phyloP scores from a whole-genome alignment of 1,140 invertebrate species.

The Protaetia brevitarsis region DNA sequence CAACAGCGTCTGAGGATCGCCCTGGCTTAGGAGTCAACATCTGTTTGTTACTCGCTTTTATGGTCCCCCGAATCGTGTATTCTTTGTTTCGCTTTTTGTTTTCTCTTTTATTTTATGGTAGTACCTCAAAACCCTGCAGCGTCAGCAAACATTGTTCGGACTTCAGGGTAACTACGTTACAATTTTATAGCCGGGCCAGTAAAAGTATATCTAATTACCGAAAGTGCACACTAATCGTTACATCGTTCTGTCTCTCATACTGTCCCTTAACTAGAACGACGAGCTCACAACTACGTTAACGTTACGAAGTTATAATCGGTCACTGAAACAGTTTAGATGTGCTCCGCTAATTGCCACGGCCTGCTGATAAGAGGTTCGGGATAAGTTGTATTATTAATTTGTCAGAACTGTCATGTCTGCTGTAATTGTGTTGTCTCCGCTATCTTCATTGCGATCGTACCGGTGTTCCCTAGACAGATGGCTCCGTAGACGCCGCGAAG shows the following conservation, averaged over 20 bases:
- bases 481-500: neutral
- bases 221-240: too few relatives aligned
- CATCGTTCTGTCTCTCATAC: too few relatives aligned
- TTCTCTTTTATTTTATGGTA: neutral
- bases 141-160: too few relatives aligned
- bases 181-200: too few relatives aligned
- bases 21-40: neutral
- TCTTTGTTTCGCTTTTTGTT: neutral
- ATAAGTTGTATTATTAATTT: slow-evolving; percentile 16
- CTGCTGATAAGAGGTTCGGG: neutral
- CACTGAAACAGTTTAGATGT: neutral
- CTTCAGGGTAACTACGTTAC: too few relatives aligned
- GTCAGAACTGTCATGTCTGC: slow-evolving; percentile 11
- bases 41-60: slow-evolving; percentile 14
- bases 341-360: neutral
- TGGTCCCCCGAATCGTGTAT: neutral
- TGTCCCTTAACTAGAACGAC: too few relatives aligned
- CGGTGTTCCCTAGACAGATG: neutral
- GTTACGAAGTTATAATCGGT: slow-evolving; percentile 1
- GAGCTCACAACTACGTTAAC: too few relatives aligned
- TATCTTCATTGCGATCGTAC: neutral
- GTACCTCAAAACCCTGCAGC: too few relatives aligned
- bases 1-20: neutral
- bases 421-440: neutral
- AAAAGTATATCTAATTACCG: too few relatives aligned